Evolutionary conservation across 2,797 vertebrate genomes (phyloP), one percentile per base, ranked within the genome.

Genomic region (Sylvilagus floridanus): DNA sequence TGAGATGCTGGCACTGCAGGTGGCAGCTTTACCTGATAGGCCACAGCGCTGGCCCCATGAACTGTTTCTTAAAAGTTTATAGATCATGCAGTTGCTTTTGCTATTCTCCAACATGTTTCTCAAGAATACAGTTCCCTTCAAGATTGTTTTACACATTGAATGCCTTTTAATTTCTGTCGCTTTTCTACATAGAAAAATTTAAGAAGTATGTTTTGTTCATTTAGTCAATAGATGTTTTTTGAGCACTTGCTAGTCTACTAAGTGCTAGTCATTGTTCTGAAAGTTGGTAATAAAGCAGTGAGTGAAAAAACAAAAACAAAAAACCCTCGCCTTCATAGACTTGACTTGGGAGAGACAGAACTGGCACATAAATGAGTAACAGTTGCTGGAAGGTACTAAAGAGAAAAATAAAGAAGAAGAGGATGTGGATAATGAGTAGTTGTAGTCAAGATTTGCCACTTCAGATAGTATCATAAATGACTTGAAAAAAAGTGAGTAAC

Each of bases 211-310:
- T 78, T 84, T 95, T 17, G 85, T 77, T 82, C 6, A 50, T 62
- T 81, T 69, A 77, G 75, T 93, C 28, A 92, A 32, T 76, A 95
- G 24, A 68, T 95, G 73, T 37, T 76, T 94, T 42, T n/a, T 79
- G 35, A 95, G 28, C 26, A 60, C 75, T 37, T 76, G 52, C 22
- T 54, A 32, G 50, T 21, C 57, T 83, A 22, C 81, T 90, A 62
- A 54, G 30, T 79, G 37, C 63, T 65, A 72, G 75, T 8, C 57
- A 42, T 91, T 95, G 32, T 93, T 66, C n/a, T 69, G 78, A 79
- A 26, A 77, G 12, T 24, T 87, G n/a, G 24, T 11, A 85, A 76
- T 68, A 88, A 84, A 72, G 50, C n/a, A 81, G 32, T 82, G 62
- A 92, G 42, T 47, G 42, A 57, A 57, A 19, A 57, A 77, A n/a